Conservation (phyloP, 2,888 invertebrate genomes). For the Oscheius sp. region DNA sequence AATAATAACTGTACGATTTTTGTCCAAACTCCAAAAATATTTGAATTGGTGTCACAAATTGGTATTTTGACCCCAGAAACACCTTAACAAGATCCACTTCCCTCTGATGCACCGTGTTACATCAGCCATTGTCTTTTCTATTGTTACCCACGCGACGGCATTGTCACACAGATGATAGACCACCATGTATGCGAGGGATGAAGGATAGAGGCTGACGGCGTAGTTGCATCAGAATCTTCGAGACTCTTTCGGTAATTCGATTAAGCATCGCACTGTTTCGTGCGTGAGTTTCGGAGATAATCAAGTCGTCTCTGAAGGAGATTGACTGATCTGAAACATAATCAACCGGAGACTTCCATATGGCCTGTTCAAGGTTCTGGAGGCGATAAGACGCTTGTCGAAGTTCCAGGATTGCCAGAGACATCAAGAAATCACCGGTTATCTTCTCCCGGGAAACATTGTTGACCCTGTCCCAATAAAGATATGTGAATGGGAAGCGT, state of each 20-base stretch:
- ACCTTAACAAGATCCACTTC: not conserved
- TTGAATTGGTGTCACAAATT: too few species aligned
- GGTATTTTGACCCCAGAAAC: not conserved
- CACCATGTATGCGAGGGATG: too few species aligned
- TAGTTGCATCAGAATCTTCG: slow-evolving; percentile 12
- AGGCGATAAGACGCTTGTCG: not conserved
- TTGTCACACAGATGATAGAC: too few species aligned
- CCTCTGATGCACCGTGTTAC: not conserved
- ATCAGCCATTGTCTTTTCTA: not conserved
- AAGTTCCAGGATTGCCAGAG: slow-evolving; percentile 12
- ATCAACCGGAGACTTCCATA: too few species aligned
- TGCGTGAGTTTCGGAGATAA: slow-evolving; percentile 4
- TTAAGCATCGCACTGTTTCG: not conserved
- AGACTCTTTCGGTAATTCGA: slow-evolving; percentile 12
- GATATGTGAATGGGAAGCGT: slow-evolving; percentile 7
- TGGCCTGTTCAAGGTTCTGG: not conserved
- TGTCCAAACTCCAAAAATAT: not conserved
- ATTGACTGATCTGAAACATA: not conserved
- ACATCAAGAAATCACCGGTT: slow-evolving; percentile 18
- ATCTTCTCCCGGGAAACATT: not conserved
- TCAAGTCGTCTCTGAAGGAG: not conserved
- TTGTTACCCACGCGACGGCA: too few species aligned
- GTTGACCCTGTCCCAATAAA: slow-evolving; percentile 9
- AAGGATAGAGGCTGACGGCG: not conserved
- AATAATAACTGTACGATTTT: not conserved